Evolutionary conservation across 2,797 vertebrate species (phyloP), one percentile per base, ranked within the genome.

Genomic region (Urophycis tenuis): DNA sequence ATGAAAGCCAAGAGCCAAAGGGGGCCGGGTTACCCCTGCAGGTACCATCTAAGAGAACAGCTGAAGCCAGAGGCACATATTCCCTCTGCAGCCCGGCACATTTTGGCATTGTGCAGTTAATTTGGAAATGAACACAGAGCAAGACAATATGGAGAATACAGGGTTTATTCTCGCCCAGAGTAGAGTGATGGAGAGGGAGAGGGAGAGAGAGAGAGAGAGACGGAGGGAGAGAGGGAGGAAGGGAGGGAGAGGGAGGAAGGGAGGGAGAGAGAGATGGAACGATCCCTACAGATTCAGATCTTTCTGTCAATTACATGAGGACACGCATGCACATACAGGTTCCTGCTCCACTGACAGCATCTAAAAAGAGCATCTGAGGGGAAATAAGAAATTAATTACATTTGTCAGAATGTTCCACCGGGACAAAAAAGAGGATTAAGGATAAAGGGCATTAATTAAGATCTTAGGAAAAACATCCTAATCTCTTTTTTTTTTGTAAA

Each of bases 391-490:
- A 67, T 67, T 67, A 67, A 67, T 67, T 67, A 67, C 60, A 10
- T 67, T 67, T 67, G 60, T 67, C 60, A 67, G 60, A 29, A 29
- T 67, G n/a, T 67, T 67, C 60, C 60, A 67, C 60, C 15, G 60
- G 60, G 25, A 67, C 60, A 29, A 67, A 67, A 29, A 67, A 29
- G 10, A 14, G 10, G 60, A 67, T 29, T 67, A 67, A 29, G 25
- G n/a, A 67, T 60, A 67, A 29, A 67, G n/a, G 60, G n/a, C n/a
- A 67, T 67, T 67, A 67, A 67, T 67, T 67, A 67, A 67, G 60
- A 67, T 67, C 25, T 67, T 67, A 29, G 25, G 60, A 29, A 67
- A 67, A 67, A 67, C 60, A 67, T 67, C 60, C n/a, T 67, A 29
- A 67, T 67, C 60, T 67, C 19, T 67, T 67, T 11, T 49, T 17